Evolutionary conservation across 2,888 invertebrate genomes (phyloP).

Genomic region (Tineola bisselliella): DNA sequence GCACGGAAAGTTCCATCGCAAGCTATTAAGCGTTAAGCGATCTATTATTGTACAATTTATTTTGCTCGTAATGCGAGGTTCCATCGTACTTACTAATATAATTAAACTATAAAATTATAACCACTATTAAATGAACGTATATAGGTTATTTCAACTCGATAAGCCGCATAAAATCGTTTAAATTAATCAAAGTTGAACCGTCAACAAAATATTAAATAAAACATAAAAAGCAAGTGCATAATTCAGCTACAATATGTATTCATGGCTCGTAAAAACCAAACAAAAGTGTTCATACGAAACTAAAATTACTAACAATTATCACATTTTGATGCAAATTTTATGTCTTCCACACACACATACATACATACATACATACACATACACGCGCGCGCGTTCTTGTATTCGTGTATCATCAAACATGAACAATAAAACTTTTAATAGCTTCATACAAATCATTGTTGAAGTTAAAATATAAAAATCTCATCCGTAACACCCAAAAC

Average conservation of each 20-base stretch:
- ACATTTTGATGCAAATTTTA: conserved; percentile 55
- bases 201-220: neutral
- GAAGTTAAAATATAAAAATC: conserved; percentile 19
- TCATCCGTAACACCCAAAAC: conserved; percentile 44
- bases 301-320: conserved; percentile 40
- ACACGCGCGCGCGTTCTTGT: conserved; percentile 24
- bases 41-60: no score
- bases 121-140: no score
- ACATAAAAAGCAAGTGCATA: neutral
- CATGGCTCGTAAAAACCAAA: conserved; percentile 9
- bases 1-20: no score
- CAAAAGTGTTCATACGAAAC: conserved; percentile 15
- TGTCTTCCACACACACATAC: no score
- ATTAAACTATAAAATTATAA: no score
- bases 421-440: conserved; percentile 13
- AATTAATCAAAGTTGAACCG: no score
- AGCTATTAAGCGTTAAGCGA: no score
- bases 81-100: no score
- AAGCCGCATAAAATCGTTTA: no score
- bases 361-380: no score
- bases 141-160: no score
- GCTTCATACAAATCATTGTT: conserved; percentile 1
- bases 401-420: conserved; percentile 16
- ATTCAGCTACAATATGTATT: neutral
- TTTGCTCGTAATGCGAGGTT: no score